Base-by-base conservation (phyloP, 2,888 invertebrate genomes). In the Oegoconia quadripuncta region DNA sequence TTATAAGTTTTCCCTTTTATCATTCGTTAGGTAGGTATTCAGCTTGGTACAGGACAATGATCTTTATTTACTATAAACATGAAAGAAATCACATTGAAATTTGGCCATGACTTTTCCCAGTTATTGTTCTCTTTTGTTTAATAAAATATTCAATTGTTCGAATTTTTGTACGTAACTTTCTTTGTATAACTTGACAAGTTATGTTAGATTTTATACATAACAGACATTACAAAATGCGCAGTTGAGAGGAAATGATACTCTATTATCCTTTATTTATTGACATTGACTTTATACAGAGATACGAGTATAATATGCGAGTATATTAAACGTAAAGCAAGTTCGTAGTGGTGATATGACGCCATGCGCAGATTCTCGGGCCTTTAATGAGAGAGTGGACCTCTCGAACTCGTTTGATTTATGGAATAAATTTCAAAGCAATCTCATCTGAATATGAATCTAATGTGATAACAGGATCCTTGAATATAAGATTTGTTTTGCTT, bases 361-460 rank as follows among this genome's bases (percentile, higher is more conserved):
- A 13, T 34, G 33, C 33, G 17, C 34, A 34, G 34, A 16, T 41
- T 32, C 26, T 23, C 28, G 13, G 14, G 34, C 23, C 28, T 32
- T 36, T 41, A 33, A 26, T 26, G 14, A 32, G 15, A 9, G 12
- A 25, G 25, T 25, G 13, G 26, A 26, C 17, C n/a, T 12, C 9
- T 20, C n/a, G n/a, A n/a, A n/a, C 33, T 36, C 36, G 12, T 31
- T 28, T 20, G 32, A 33, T 36, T 41, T 41, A 41, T 41, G 36
- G 36, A 33, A 39, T 34, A 39, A 41, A 28, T 41, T 41, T 28
- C 18, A 18, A 35, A 15, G 35, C 14, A 11, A 22, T 39, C 39
- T 26, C 26, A 34, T 39, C 35, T 39, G 34, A 35, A 39, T 39
- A 35, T 34, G 31, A 34, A 39, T 28, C 16, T 13, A 14, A 30